phyloP scores from a whole-genome alignment of 2,113 vertebrate genomes.

The Okapia johnstoni region DNA sequence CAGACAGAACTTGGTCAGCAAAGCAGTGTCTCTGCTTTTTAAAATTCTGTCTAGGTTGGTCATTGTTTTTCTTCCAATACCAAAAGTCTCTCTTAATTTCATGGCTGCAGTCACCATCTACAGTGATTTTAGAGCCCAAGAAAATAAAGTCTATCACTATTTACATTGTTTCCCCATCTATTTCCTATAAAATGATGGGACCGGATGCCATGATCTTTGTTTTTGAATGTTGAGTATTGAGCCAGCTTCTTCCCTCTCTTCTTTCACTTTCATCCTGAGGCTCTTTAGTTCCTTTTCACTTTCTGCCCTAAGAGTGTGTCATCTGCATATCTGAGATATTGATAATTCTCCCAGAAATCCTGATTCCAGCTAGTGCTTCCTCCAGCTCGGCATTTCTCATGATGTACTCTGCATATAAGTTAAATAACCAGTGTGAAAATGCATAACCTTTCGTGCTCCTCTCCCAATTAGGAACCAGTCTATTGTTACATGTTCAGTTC shows the following conservation, averaged over 20 bases:
- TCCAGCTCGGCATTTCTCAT: neutral
- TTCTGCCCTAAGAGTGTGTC: neutral
- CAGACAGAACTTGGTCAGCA: neutral
- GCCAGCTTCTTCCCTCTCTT: neutral
- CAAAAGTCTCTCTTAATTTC: neutral
- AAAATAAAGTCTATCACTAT: neutral
- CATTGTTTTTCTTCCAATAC: neutral
- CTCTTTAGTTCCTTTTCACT: neutral
- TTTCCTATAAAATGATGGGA: neutral
- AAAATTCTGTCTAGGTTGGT: neutral
- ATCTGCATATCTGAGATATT: accelerated
- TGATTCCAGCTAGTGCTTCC: neutral
- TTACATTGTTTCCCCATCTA: neutral
- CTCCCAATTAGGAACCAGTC: neutral
- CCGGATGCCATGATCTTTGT: neutral
- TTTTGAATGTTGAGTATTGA: neutral
- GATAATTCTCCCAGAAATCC: neutral
- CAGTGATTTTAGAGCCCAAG: neutral
- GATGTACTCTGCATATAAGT: neutral
- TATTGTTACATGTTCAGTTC: neutral
- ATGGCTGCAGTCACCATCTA: neutral
- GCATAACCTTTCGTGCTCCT: neutral
- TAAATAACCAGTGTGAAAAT: neutral
- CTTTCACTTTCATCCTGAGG: neutral
- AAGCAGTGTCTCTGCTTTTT: neutral